These are phyloP conservation scores for Pygmarrhopalites habei DNA, from an alignment of 1,140 invertebrate species.

Conservation along the genomic window DNA sequence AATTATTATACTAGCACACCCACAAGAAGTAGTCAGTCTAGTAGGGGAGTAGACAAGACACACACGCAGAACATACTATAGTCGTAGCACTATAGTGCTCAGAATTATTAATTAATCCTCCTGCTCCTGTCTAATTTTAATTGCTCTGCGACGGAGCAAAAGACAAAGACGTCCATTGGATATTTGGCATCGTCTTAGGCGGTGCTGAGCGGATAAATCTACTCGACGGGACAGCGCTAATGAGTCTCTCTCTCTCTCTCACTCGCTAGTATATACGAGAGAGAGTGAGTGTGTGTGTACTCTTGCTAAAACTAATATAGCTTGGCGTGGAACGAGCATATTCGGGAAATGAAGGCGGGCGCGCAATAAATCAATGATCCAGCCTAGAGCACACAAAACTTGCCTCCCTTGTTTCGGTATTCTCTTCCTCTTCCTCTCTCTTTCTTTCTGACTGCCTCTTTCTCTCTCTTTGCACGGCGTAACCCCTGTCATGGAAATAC, in stretches of 20 bases:
- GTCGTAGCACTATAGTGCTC: conserved; percentile 7
- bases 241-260: conserved; percentile 14
- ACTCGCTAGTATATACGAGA: not conserved
- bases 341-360: conserved; percentile 31
- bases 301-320: conserved; percentile 27
- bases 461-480: too few relatives aligned
- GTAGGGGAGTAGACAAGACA: too few relatives aligned
- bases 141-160: conserved; percentile 37
- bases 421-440: too few relatives aligned
- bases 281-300: conserved; percentile 9
- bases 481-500: too few relatives aligned
- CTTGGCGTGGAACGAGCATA: conserved; percentile 13
- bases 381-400: conserved; percentile 14
- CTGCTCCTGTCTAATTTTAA: conserved; percentile 23
- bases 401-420: not conserved
- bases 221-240: conserved; percentile 29
- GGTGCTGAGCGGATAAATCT: conserved; percentile 25
- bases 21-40: too few relatives aligned
- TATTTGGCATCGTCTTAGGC: conserved; percentile 22
- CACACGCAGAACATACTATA: too few relatives aligned
- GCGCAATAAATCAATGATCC: conserved; percentile 34
- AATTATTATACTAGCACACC: too few relatives aligned
- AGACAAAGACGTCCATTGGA: conserved; percentile 27
- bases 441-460: too few relatives aligned
- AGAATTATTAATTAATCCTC: conserved; percentile 26